Conservation (phyloP, 2,888 invertebrate species). For the Netelia melanura region DNA sequence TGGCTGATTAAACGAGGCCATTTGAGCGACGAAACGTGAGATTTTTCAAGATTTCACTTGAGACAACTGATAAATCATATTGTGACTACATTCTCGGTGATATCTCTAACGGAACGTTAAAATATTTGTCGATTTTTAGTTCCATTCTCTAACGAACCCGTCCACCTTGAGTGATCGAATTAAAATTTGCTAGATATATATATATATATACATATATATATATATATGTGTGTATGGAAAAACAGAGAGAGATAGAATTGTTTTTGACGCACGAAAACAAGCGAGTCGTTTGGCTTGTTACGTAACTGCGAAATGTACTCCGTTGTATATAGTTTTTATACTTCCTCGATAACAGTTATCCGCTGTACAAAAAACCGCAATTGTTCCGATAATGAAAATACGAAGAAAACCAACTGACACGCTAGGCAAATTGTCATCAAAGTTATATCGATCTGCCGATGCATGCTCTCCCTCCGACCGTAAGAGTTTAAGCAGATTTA, state of each 20-base stretch:
- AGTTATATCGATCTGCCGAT: constrained; percentile 56
- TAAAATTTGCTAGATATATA: constrained; percentile 30
- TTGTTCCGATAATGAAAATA: constrained; percentile 39
- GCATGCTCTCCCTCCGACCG: constrained; percentile 70
- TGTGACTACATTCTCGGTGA: constrained; percentile 1
- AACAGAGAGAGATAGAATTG: constrained; percentile 32
- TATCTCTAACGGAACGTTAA: neutral
- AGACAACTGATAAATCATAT: neutral
- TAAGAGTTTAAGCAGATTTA: constrained; percentile 75
- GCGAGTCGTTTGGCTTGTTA: constrained; percentile 73
- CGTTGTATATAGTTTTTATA: constrained; percentile 83
- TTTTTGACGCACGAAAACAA: constrained; percentile 50
- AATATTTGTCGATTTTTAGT: neutral
- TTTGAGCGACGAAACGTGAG: neutral
- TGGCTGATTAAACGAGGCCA: neutral
- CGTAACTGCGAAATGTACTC: constrained; percentile 73
- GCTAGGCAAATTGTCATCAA: constrained; percentile 27
- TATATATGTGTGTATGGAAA: neutral
- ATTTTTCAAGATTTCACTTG: neutral
- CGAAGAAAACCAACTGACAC: constrained; percentile 27
- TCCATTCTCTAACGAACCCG: constrained; percentile 55
- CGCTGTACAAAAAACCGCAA: constrained; percentile 73
- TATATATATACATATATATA: too few species aligned
- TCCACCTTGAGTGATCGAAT: constrained; percentile 66
- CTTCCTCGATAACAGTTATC: constrained; percentile 76